phyloP scores from a whole-genome alignment of 2,888 invertebrate species.

The Altica lythri region DNA sequence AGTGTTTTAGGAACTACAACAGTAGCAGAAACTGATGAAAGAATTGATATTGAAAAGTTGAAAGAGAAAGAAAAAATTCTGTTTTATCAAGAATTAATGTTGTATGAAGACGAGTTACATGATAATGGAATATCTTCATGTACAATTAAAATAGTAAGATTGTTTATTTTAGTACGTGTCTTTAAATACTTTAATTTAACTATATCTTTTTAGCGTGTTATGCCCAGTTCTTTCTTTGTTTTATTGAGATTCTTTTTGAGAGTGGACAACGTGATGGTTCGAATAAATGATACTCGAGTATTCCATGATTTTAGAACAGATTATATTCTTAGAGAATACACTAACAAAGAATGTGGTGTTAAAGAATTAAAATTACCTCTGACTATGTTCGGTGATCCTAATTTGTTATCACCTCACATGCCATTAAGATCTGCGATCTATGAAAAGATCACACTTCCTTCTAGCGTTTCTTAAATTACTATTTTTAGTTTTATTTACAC shows the following conservation, averaged over 20 bases:
- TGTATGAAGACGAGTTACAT: constrained; percentile 98
- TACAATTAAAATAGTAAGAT: constrained; percentile 93
- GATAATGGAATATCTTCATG: constrained; percentile 94
- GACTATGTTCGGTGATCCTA: constrained; percentile 68
- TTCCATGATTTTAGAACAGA: constrained; percentile 78
- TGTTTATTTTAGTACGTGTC: too few relatives aligned
- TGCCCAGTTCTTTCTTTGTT: constrained; percentile 92
- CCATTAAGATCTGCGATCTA: constrained; percentile 60
- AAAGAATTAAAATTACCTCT: constrained; percentile 69
- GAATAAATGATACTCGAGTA: constrained; percentile 86
- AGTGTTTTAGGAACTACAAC: constrained; percentile 67
- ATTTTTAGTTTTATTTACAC: not conserved
- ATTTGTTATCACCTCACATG: constrained; percentile 69
- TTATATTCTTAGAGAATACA: constrained; percentile 82
- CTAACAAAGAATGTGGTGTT: constrained; percentile 76
- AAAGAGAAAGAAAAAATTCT: constrained; percentile 89
- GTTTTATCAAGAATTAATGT: constrained; percentile 89
- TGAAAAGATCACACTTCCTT: constrained; percentile 53
- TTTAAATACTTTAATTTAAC: too few relatives aligned
- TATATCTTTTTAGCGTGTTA: constrained; percentile 85
- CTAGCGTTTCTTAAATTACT: not conserved
- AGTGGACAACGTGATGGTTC: constrained; percentile 89
- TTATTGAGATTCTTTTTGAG: constrained; percentile 89
- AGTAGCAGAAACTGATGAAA: constrained; percentile 69
- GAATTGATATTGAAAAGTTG: constrained; percentile 85